Evolutionary conservation across 2,888 invertebrate genomes (phyloP), one percentile per base, ranked within the genome.

Genomic region (Ptilodon capucinus): DNA sequence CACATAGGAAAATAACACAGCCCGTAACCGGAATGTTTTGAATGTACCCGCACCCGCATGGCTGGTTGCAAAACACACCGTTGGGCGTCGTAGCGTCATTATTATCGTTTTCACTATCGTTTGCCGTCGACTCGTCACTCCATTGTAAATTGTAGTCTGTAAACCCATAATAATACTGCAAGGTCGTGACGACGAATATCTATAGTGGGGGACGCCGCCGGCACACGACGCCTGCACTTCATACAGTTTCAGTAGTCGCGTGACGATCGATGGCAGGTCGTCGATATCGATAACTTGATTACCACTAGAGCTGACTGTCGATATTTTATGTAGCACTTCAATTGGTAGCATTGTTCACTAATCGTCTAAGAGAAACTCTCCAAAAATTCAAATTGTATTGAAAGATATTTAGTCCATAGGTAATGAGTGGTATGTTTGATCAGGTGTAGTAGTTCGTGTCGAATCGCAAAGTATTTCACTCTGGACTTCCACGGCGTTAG

Each of bases 141-240:
- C 74, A 89, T 89, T 88, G 90, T 89, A 86, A 88, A 85, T 85
- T 84, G 85, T 82, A 72, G 83, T 82, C 81, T 82, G 86, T 85
- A 83, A 84, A 84, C 85, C 86, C 82, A 87, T 87, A 87, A 91
- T 88, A 88, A 89, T 87, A 81, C 83, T 77, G 82, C 88, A 91
- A 90, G 90, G 90, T 89, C 89, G 85, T 57, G 66, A 51, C 59
- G 55, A 60, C 61, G 60, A 53, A 56, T 64, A 64, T 57, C 50
- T 56, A 53, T 61, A 71, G 75, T 75, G 89, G 78, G 87, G 87
- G 86, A n/a, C n/a, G n/a, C 83, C 70, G 71, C 60, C 54, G 74
- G 71, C 76, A 76, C 74, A 78, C 76, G 72, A 76, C 66, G 53
- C 40, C 69, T 83, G 84, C 81, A 83, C 62, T 76, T 69, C 68